phyloP scores from a whole-genome alignment of 2,797 vertebrate genomes.

The Gambusia yucatana region DNA sequence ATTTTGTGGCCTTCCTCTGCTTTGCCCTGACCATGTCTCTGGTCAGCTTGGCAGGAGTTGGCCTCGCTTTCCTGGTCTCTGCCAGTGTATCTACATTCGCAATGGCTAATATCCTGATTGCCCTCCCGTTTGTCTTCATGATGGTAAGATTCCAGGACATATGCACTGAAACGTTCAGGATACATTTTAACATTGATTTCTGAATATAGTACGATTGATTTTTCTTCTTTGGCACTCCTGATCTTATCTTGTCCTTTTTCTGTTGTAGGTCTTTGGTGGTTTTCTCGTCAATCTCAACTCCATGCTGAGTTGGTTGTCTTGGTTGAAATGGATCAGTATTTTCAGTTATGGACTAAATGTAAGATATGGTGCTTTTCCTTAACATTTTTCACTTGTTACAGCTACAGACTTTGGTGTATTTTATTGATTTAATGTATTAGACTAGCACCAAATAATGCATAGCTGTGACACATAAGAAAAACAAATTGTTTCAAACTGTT shows the following conservation, averaged over 20 bases:
- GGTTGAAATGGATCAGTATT: conserved; percentile 86
- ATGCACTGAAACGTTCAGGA: background rate
- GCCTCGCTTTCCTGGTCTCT: conserved; percentile 83
- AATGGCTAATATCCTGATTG: conserved; percentile 83
- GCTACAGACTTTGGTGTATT: background rate
- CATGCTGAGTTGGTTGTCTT: conserved; percentile 86
- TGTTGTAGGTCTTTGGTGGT: conserved; percentile 83
- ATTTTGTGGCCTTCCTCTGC: conserved; percentile 73
- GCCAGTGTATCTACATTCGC: conserved; percentile 82
- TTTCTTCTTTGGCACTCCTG: background rate
- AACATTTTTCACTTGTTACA: background rate
- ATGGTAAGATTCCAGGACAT: conserved; percentile 75
- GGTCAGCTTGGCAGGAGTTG: conserved; percentile 81
- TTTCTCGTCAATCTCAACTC: conserved; percentile 84
- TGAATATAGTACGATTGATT: background rate
- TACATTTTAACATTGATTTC: background rate
- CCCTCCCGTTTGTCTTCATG: conserved; percentile 86
- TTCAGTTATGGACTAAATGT: conserved; percentile 84
- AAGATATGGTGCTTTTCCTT: conserved; percentile 30
- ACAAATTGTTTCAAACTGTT: background rate
- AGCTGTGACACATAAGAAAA: background rate
- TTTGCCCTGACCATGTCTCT: conserved; percentile 81
- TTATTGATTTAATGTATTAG: background rate
- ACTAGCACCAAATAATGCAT: background rate
- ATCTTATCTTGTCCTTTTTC: background rate